Percentiles rank a stretch among this genome's conserved stretches.
Conservation (phyloP, 1,140 invertebrate species). For the Megalonaias nervosa region DNA sequence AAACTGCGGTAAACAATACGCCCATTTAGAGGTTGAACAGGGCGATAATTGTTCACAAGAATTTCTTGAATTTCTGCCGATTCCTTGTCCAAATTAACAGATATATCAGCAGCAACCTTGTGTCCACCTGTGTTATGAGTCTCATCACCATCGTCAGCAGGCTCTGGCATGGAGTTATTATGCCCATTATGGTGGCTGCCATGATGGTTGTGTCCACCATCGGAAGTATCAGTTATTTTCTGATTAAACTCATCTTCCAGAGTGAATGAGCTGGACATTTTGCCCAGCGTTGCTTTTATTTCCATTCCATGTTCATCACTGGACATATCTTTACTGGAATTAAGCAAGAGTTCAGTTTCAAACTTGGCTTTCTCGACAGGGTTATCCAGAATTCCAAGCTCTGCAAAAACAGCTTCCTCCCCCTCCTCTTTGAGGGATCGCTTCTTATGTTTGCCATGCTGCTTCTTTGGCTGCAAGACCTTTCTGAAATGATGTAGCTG, state of each 20-base stretch:
- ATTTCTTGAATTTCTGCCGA: slow-evolving; percentile 40
- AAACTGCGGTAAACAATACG: slow-evolving; percentile 58
- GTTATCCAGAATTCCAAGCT: slow-evolving; percentile 28
- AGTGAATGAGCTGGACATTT: too few species aligned
- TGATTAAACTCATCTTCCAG: neutral
- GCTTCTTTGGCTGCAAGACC: slow-evolving; percentile 22
- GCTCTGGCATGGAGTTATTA: neutral
- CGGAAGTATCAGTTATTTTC: slow-evolving; percentile 4
- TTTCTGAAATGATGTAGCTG: slow-evolving; percentile 31
- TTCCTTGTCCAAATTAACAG: slow-evolving; percentile 20
- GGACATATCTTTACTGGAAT: too few species aligned
- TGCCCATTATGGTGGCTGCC: neutral
- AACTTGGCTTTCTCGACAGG: slow-evolving; percentile 7
- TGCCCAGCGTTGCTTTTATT: too few species aligned
- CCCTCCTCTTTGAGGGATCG: slow-evolving; percentile 7
- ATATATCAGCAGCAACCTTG: neutral
- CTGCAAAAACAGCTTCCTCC: slow-evolving; percentile 6
- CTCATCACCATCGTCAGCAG: neutral
- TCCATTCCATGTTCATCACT: too few species aligned
- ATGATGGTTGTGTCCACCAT: neutral
- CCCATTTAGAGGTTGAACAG: slow-evolving; percentile 59
- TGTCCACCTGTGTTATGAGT: neutral
- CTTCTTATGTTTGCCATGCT: slow-evolving; percentile 13
- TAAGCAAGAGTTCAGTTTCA: too few species aligned
- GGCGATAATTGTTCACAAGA: slow-evolving; percentile 62